These are phyloP conservation scores for Heliconius eleuchia DNA, from an alignment of 1,140 invertebrate genomes.

Conservation along the genomic window DNA sequence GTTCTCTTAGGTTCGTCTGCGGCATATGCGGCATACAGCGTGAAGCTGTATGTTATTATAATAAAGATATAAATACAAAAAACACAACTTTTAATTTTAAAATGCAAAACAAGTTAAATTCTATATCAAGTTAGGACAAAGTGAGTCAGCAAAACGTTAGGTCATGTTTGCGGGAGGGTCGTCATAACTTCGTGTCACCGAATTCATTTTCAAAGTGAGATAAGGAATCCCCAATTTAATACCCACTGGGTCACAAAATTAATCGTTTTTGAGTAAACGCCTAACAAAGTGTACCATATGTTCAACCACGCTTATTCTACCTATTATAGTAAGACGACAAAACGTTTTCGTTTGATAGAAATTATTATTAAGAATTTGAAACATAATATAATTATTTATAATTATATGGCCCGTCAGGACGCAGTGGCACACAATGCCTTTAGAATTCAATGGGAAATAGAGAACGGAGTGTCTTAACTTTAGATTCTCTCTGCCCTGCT, in stretches of 20 bases:
- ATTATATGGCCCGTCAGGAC: too few relatives aligned
- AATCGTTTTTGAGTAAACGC: constrained; percentile 27
- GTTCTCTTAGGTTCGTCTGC: too few relatives aligned
- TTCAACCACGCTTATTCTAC: constrained; percentile 1
- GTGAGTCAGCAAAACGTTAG: constrained; percentile 22
- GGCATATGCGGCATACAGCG: too few relatives aligned
- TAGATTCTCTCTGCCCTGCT: neutral
- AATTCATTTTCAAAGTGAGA: constrained; percentile 35
- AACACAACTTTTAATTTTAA: neutral
- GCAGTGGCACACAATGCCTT: too few relatives aligned
- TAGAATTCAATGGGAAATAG: too few relatives aligned
- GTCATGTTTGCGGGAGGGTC: constrained; percentile 22
- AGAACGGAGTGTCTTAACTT: too few relatives aligned
- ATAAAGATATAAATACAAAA: neutral
- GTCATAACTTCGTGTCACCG: constrained; percentile 25
- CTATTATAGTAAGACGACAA: constrained; percentile 8
- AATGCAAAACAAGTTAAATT: constrained; percentile 14
- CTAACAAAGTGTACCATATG: constrained; percentile 16
- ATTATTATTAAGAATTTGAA: neutral
- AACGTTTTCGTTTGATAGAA: neutral
- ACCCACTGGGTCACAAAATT: constrained; percentile 23
- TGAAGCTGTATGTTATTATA: neutral
- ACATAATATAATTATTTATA: too few relatives aligned
- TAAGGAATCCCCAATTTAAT: constrained; percentile 28
- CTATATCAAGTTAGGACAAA: neutral